A percentile compares a stretch with the other conserved stretches of the same genome.
These are phyloP conservation scores for Xenentodon cancila DNA, from an alignment of 2,797 vertebrate genomes.

Conservation along the genomic window DNA sequence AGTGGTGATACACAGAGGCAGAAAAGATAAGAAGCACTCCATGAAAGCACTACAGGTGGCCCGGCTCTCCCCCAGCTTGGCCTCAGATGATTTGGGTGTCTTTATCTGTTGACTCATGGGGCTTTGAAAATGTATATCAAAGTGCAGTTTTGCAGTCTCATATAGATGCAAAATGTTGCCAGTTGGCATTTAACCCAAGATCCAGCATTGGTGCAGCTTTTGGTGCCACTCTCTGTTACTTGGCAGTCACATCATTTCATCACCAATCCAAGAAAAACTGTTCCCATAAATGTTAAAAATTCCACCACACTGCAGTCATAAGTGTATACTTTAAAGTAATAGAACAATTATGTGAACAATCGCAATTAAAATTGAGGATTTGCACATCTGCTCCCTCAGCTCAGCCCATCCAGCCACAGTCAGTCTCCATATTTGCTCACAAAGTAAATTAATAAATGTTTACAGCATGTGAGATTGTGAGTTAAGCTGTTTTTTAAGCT, in stretches of 20 bases:
- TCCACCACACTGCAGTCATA: constrained; percentile 20
- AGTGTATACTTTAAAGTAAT: constrained; percentile 38
- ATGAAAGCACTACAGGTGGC: constrained; percentile 45
- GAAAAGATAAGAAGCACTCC: constrained; percentile 32
- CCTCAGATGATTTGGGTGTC: constrained; percentile 30
- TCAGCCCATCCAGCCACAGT: constrained; percentile 63
- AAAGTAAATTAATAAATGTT: constrained; percentile 61
- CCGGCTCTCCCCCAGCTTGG: constrained; percentile 18
- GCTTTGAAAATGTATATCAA: constrained; percentile 43
- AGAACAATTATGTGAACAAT: constrained; percentile 30
- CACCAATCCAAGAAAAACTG: not conserved
- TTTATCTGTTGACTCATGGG: constrained; percentile 33
- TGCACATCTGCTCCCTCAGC: constrained; percentile 68
- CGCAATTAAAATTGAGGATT: constrained; percentile 59
- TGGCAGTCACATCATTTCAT: constrained; percentile 2
- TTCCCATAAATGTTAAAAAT: constrained; percentile 19
- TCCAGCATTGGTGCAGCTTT: constrained; percentile 21
- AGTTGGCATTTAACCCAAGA: constrained; percentile 35
- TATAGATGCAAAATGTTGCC: constrained; percentile 31
- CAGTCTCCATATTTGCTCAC: constrained; percentile 67
- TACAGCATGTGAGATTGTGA: constrained; percentile 44
- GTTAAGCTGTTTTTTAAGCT: constrained; percentile 37
- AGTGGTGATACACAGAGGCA: constrained; percentile 22
- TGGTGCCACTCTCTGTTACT: constrained; percentile 15
- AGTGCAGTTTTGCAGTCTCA: constrained; percentile 42